Conservation (phyloP, 2,113 vertebrate species). For the Pandion haliaetus region DNA sequence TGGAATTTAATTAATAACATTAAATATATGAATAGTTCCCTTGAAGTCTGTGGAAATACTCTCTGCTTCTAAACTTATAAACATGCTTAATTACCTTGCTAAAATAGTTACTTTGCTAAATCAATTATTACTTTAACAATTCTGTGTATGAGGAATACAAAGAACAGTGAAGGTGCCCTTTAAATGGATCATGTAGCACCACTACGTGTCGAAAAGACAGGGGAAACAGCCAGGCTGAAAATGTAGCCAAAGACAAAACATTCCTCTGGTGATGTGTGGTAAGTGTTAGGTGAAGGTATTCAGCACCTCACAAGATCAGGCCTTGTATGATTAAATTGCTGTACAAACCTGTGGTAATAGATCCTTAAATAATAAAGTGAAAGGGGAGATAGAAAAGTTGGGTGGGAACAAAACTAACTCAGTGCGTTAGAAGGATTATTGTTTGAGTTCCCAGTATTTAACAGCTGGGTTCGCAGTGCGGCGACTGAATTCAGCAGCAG, state of each 20-base stretch:
- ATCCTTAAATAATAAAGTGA: conserved; percentile 53
- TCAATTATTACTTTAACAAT: background rate
- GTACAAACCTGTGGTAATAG: background rate
- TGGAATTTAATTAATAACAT: background rate
- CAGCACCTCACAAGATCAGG: conserved; percentile 24
- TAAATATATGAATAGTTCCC: background rate
- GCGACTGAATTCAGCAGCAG: background rate
- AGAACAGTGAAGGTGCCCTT: background rate
- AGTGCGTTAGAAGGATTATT: background rate
- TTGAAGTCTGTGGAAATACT: background rate
- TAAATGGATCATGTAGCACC: background rate
- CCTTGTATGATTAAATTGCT: conserved; percentile 39
- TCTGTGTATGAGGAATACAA: background rate
- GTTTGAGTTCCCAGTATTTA: conserved; percentile 23
- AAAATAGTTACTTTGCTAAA: background rate
- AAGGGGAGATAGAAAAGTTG: conserved; percentile 31
- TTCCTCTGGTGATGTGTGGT: conserved; percentile 7
- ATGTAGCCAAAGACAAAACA: conserved; percentile 37
- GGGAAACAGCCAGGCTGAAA: conserved; percentile 17
- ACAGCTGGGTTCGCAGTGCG: rapidly evolving
- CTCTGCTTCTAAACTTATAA: background rate
- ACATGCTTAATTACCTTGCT: background rate
- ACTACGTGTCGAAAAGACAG: background rate
- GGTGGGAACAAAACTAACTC: conserved; percentile 18
- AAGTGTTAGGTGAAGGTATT: background rate